Base-by-base conservation (phyloP, 2,113 vertebrate genomes). In the Nothobranchius kuhntae region DNA sequence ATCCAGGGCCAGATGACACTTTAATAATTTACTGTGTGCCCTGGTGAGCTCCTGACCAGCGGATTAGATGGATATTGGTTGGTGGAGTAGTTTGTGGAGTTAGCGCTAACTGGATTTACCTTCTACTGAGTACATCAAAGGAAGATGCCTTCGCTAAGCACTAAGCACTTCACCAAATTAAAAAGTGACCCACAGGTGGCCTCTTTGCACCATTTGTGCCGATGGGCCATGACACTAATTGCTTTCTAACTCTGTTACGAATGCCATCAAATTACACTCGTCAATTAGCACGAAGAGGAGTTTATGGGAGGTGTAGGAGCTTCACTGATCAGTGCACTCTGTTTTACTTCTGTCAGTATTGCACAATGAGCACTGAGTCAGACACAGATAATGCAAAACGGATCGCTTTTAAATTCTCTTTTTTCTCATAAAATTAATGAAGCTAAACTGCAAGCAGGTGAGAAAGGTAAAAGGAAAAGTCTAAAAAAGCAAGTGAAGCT, bases 81-180 rank as follows among this genome's bases (percentile, higher is more conserved):
- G 66, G 81, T 73, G 83, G 82, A 73, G 73, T 83, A 85, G 85
- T 87, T 87, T 91, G 81, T 86, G 80, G 87, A 89, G 92, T 90
- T 92, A 83, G 87, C 76, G 65, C 88, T 92, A 93, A 93, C 91
- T 92, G 92, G 91, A 93, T 94, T 93, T 93, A 91, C 92, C 87
- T 88, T 93, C 89, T 87, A 85, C 85, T 83, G 91, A 93, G 92
- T 93, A 92, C 92, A 93, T 93, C 91, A 94, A 93, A 92, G 84
- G 73, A 84, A 82, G 80, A 84, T 83, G 80, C 80, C 86, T 89
- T 68, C 11, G 68, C 90, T 90, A 91, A 92, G 82, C 90, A 91
- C 87, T 91, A 89, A 92, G 93, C 92, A 94, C 93, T 93, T 88
- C 89, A 86, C 90, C 91, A 93, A 93, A 94, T 94, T 93, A 94